Evolutionary conservation across 1,140 invertebrate genomes (phyloP).

Genomic region (Popillia japonica): DNA sequence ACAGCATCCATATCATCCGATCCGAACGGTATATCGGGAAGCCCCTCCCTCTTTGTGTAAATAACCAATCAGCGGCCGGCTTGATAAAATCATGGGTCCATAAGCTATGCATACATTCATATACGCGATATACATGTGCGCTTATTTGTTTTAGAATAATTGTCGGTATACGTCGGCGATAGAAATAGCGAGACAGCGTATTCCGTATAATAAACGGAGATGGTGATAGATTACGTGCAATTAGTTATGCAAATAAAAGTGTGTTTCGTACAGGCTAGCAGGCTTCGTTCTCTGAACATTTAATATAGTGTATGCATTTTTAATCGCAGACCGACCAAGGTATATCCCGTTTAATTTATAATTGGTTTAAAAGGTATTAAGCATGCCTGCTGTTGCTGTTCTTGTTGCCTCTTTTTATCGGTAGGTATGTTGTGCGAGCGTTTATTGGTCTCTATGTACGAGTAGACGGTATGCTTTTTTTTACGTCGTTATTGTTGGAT

Average conservation of each 20-base stretch:
- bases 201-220: not conserved
- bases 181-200: not conserved
- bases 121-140: constrained; percentile 37
- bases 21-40: not conserved
- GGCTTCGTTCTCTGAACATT: not conserved
- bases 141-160: constrained; percentile 30
- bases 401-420: constrained; percentile 23
- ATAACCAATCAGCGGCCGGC: constrained; percentile 59
- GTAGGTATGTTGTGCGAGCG: not conserved
- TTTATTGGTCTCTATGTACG: not conserved
- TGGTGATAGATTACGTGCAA: not conserved
- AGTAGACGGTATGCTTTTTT: not conserved
- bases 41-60: constrained; percentile 57
- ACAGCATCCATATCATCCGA: constrained; percentile 25
- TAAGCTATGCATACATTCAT: constrained; percentile 56
- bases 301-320: constrained; percentile 39
- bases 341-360: constrained; percentile 33
- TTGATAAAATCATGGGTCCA: constrained; percentile 61
- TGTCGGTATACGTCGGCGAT: constrained; percentile 23
- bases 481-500: not conserved
- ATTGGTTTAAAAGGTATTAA: constrained; percentile 34
- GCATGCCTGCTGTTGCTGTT: constrained; percentile 12
- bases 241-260: constrained; percentile 40
- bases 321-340: constrained; percentile 24
- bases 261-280: not conserved